Evolutionary conservation across 1,140 invertebrate genomes (phyloP), one percentile per base, ranked within the genome.

Genomic region (Pseudachorutes palmiensis): DNA sequence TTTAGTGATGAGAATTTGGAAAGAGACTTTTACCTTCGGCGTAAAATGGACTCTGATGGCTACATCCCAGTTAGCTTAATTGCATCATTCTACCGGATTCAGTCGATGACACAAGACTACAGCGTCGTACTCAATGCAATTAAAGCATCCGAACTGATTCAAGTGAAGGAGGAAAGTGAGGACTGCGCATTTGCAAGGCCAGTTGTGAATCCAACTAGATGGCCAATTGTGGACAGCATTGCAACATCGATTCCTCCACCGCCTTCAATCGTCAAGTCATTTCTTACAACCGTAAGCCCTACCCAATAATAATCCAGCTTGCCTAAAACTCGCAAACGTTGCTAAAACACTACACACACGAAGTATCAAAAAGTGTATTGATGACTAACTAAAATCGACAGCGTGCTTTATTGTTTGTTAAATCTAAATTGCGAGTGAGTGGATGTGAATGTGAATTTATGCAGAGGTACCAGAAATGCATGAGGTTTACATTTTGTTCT

Each of bases 1-100:
- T 98, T 99, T 81, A 96, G 92, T 77, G 87, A 90, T 74, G 94
- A 98, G 75, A 99, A 99, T 82, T 82, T 99, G 61, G 85, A 90
- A 74, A 87, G 90, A 75, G 97, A 99, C 78, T 94, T 97, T 80
- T 99, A 95, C 80, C 82, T 99, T 72, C 85, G 97, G 62, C 85
- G 93, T 68, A 96, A 96, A 85, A 99, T 99, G 97, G 89, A 94
- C 75, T 75, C 85, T 16, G 86, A 97, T 75, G 97, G 97, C 61
- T 98, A 87, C 76, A 84, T 98, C 61, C 92, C 94, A 5, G 85
- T 99, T 26, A 88, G 87, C 66, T 80, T 98, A 48, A 95, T 99
- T 62, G 92, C 94, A 31, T 94, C 92, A 22, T 99, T 99, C 81
- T 91, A 94, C 79, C 86, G 97, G 70, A 88, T 98, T 60, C 87